Conservation (phyloP, 2,113 vertebrate genomes). For the Erythrolamprus reginae region DNA sequence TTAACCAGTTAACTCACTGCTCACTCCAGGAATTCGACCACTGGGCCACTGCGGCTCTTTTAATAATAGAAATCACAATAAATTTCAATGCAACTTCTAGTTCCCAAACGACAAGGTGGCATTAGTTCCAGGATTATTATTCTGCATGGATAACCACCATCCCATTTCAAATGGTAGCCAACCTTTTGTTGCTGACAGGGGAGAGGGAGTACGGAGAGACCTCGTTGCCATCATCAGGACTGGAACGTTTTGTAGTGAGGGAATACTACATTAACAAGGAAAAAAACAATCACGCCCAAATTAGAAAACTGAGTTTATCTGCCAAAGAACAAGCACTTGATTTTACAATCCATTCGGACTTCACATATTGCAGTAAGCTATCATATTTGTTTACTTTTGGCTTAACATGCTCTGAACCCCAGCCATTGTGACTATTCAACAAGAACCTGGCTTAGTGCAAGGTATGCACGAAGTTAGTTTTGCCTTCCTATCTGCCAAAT, state of each 20-base stretch:
- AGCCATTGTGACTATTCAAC: not conserved
- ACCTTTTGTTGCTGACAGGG: slow-evolving; percentile 98
- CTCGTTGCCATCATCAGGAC: slow-evolving; percentile 90
- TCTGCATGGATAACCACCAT: fast-evolving
- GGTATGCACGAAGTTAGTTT: not conserved
- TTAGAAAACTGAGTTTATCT: not conserved
- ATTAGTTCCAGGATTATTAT: not conserved
- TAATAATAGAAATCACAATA: not conserved
- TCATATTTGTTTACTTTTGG: not conserved
- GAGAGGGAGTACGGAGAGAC: slow-evolving; percentile 96
- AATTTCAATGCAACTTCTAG: not conserved
- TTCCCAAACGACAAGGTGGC: not conserved
- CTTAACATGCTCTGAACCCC: not conserved
- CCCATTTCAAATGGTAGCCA: not conserved
- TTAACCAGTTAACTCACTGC: no score
- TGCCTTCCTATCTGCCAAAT: not conserved
- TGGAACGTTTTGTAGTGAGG: slow-evolving; percentile 87
- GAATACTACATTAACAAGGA: slow-evolving; percentile 78
- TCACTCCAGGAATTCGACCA: no score
- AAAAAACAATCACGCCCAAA: not conserved
- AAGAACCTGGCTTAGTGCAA: not conserved
- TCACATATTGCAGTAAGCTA: not conserved
- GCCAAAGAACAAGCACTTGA: not conserved
- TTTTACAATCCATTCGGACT: not conserved
- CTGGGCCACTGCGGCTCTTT: no score